Evolutionary conservation across 2,797 vertebrate species (phyloP), one percentile per base, ranked within the genome.

Genomic region (Otus scops): DNA sequence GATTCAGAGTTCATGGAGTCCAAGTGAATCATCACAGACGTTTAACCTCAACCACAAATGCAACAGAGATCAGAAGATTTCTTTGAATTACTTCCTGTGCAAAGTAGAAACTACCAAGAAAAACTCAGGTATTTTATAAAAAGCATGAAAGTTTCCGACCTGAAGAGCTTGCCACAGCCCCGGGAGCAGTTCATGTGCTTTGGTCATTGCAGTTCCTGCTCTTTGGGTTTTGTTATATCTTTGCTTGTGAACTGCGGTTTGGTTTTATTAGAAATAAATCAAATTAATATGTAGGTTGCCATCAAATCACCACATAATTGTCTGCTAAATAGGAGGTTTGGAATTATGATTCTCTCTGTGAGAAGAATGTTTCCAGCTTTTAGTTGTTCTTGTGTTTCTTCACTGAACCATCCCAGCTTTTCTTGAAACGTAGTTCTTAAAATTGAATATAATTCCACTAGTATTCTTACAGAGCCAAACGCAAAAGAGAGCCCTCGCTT

Each of bases 121-220:
- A 43, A 56, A 27, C 13, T 0, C 3, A 20, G 51, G 30, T 10
- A 3, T 48, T 92, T 34, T 17, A 12, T 12, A 2, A 15, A 67
- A 69, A 50, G 47, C 51, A 12, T 6, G 20, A 1, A 30, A 4
- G 23, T 19, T 64, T 39, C 6, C 28, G 15, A 12, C 11, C 3
- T 0, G 2, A 10, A 9, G 64, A 36, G 43, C 43, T 39, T 21
- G 19, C n/a, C 60, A 1, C 36, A 27, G 57, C n/a, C 27, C 0
- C 4, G 26, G 83, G 27, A 57, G 48, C 6, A 0, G 15, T 11
- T 34, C 59, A 0, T 3, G 30, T 17, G 61, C 69, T 7, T 18
- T 5, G 45, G 23, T 60, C 64, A 0, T 3, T 10, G 21, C 13
- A 6, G 7, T 21, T 74, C 38, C 65, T 67, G 67, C 69, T 48